Percentiles rank a stretch among this genome's conserved stretches.
These are phyloP conservation scores for Phrynocephalus vlangalii DNA, from an alignment of 2,797 vertebrate genomes.

Conservation along the genomic window DNA sequence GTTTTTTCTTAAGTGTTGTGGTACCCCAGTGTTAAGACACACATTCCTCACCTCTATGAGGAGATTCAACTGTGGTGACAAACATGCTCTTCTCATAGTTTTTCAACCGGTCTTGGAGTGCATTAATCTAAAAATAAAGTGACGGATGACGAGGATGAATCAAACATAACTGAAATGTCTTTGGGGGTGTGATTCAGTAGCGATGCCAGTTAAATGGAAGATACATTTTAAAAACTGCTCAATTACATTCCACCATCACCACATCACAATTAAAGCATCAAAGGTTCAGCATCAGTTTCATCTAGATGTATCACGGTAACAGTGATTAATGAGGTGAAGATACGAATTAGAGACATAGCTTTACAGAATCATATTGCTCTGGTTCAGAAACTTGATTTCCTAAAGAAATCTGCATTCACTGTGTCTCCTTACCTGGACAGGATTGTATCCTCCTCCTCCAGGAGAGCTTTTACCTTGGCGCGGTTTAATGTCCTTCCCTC, in stretches of 20 bases:
- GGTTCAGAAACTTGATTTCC: no score
- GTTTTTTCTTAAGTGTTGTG: background rate
- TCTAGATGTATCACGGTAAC: background rate
- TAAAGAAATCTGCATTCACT: no score
- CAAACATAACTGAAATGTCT: slow-evolving; percentile 1
- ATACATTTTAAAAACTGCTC: background rate
- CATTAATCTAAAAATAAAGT: slow-evolving; percentile 85
- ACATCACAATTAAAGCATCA: background rate
- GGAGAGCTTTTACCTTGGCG: no score
- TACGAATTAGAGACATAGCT: no score
- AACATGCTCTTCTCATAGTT: slow-evolving; percentile 86
- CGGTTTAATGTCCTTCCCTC: no score
- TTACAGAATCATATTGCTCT: no score
- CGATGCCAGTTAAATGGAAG: background rate
- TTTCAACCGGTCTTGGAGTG: slow-evolving; percentile 91
- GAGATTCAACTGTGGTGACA: slow-evolving; percentile 83
- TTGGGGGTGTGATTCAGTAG: background rate
- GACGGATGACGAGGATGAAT: background rate
- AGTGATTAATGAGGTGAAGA: background rate
- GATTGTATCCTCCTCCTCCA: no score
- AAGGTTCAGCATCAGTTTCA: background rate
- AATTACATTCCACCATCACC: background rate
- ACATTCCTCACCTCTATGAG: slow-evolving; percentile 83
- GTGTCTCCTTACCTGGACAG: no score
- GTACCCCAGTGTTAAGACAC: background rate